These are phyloP conservation scores for Bombus terrestris DNA, from an alignment of 1,140 invertebrate species.

Conservation along the genomic window DNA sequence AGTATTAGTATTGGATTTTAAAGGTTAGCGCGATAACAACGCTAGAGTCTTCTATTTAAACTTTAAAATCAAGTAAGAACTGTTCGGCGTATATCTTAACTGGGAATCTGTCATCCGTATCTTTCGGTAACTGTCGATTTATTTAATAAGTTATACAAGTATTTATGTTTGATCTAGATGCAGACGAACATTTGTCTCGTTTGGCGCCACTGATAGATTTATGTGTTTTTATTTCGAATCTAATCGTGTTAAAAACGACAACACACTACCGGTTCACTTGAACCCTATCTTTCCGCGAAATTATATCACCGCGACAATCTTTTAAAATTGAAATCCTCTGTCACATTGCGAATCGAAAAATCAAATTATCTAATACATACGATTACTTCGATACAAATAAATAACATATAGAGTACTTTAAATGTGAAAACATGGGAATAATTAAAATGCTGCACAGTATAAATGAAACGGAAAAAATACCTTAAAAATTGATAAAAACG, in stretches of 20 bases:
- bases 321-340: neutral
- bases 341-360: neutral
- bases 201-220: conserved; percentile 2
- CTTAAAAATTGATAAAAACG: neutral
- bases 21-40: conserved; percentile 47
- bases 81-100: conserved; percentile 17
- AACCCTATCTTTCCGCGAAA: neutral
- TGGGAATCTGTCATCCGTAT: neutral
- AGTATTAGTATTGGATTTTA: conserved; percentile 4
- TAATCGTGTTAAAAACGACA: neutral
- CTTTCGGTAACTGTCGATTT: neutral
- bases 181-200: neutral
- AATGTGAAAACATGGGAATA: neutral
- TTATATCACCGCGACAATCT: neutral
- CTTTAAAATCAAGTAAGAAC: conserved; percentile 12
- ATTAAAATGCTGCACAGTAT: neutral
- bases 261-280: neutral
- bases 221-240: neutral
- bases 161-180: conserved; percentile 14
- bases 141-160: conserved; percentile 5
- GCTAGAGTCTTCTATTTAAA: conserved; percentile 51
- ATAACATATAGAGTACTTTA: too few relatives aligned
- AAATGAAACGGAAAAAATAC: neutral
- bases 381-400: neutral
- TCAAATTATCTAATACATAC: neutral